Evolutionary conservation across 2,797 vertebrate genomes (phyloP).

Genomic region (Enteromius treurensis): DNA sequence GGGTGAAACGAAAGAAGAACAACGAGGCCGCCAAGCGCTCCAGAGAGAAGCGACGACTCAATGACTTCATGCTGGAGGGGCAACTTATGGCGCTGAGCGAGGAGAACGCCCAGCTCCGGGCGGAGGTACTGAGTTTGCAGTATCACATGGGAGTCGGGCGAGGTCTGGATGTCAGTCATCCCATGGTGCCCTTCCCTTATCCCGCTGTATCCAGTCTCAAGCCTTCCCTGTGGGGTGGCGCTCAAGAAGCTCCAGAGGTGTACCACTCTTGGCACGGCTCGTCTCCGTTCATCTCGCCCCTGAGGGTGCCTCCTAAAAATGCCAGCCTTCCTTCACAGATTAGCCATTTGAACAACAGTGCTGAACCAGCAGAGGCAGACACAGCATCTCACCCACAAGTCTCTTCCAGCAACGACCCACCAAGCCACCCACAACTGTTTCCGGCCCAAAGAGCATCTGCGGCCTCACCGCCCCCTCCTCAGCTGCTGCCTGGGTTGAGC

Average conservation of each 20-base stretch:
- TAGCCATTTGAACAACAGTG: background rate
- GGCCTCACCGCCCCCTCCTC: slow-evolving; percentile 3
- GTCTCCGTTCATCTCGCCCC: slow-evolving; percentile 15
- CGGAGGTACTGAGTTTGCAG: slow-evolving; percentile 69
- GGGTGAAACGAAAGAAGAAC: slow-evolving; percentile 90
- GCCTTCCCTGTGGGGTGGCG: slow-evolving; percentile 55
- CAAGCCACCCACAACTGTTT: background rate
- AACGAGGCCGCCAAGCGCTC: slow-evolving; percentile 90
- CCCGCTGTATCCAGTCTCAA: slow-evolving; percentile 45
- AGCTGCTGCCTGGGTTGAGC: slow-evolving; percentile 58
- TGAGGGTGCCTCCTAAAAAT: slow-evolving; percentile 21
- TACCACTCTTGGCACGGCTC: slow-evolving; percentile 34
- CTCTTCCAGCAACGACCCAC: slow-evolving; percentile 61
- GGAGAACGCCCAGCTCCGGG: slow-evolving; percentile 73
- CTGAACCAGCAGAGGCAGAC: slow-evolving; percentile 37
- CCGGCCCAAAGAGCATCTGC: slow-evolving; percentile 12
- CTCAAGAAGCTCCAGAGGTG: slow-evolving; percentile 3
- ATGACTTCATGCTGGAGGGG: slow-evolving; percentile 72
- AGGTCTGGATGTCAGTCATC: slow-evolving; percentile 24
- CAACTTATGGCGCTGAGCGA: slow-evolving; percentile 73
- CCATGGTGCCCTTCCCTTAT: slow-evolving; percentile 34
- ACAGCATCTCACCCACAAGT: slow-evolving; percentile 60
- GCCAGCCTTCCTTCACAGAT: background rate
- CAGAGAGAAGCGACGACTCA: slow-evolving; percentile 80
- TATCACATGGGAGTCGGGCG: slow-evolving; percentile 51